These are phyloP conservation scores for Limnodromus scolopaceus DNA, from an alignment of 2,797 vertebrate species.

Conservation along the genomic window DNA sequence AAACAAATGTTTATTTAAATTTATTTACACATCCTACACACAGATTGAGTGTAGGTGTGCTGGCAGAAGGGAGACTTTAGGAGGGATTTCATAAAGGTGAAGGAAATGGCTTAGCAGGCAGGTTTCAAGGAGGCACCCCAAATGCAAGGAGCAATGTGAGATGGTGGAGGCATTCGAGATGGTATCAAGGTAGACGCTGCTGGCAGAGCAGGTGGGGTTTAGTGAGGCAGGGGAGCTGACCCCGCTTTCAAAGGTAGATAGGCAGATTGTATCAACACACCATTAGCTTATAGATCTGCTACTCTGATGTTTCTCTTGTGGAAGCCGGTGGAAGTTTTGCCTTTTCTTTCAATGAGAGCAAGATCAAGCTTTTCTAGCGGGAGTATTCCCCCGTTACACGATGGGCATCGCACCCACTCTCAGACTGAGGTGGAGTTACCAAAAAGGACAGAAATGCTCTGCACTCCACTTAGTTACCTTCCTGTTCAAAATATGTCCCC, in stretches of 20 bases:
- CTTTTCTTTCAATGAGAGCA: background rate
- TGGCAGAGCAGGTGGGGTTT: background rate
- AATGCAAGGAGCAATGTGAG: background rate
- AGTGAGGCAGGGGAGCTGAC: background rate
- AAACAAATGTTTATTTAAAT: constrained; percentile 56
- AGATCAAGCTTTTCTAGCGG: background rate
- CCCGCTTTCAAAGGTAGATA: background rate
- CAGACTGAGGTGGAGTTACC: constrained; percentile 2
- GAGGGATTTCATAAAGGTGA: constrained; percentile 2
- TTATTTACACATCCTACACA: constrained; percentile 41
- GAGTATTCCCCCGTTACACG: background rate
- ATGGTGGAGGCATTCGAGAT: fast-evolving
- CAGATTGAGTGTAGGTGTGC: constrained; percentile 61
- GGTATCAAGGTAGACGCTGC: background rate
- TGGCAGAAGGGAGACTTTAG: constrained; percentile 41
- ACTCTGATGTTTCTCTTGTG: background rate
- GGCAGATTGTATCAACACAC: background rate
- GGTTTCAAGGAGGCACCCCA: background rate
- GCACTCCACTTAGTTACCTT: constrained; percentile 49
- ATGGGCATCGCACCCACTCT: background rate
- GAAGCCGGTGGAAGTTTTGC: background rate
- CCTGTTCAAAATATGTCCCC: constrained; percentile 68
- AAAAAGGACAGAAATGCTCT: constrained; percentile 35
- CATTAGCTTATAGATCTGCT: background rate
- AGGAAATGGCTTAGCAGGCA: background rate